Percentiles rank a stretch among this genome's conserved stretches.
Conservation (phyloP, 64 coral and sea anemone species). For the Actinia equina region DNA sequence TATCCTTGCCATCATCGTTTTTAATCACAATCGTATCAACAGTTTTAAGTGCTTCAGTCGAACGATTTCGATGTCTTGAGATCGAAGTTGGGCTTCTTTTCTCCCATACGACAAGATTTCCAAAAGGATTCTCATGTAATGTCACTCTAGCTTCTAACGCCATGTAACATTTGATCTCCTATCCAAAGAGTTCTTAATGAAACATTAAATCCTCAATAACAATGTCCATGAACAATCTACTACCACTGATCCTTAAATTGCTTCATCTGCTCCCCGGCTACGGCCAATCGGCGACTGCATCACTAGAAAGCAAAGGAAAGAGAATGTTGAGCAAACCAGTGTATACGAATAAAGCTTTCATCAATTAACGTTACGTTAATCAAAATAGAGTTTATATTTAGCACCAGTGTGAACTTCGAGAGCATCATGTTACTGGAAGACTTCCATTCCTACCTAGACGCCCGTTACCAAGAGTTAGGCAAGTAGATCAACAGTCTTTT, state of each 20-base stretch:
- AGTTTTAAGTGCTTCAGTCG: slow-evolving; percentile 47
- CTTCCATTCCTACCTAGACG: slow-evolving; percentile 11
- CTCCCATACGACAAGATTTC: slow-evolving; percentile 84
- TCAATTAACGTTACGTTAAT: slow-evolving; percentile 95
- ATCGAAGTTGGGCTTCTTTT: slow-evolving; percentile 59
- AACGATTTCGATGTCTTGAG: slow-evolving; percentile 79
- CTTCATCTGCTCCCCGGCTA: slow-evolving; percentile 54
- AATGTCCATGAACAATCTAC: not conserved
- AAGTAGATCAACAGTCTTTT: not conserved
- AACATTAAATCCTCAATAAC: slow-evolving; percentile 6
- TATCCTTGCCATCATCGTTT: slow-evolving; percentile 54
- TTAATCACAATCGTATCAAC: slow-evolving; percentile 72
- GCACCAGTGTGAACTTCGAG: slow-evolving; percentile 47
- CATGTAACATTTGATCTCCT: slow-evolving; percentile 88
- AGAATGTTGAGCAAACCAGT: slow-evolving; percentile 33
- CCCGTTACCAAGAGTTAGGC: not conserved
- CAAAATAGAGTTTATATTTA: slow-evolving; percentile 98
- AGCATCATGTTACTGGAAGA: slow-evolving; percentile 35
- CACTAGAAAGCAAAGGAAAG: slow-evolving; percentile 33
- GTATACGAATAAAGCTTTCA: slow-evolving; percentile 96
- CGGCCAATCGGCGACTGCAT: not conserved
- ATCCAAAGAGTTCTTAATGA: slow-evolving; percentile 40
- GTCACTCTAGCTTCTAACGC: slow-evolving; percentile 78
- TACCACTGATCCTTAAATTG: not conserved
- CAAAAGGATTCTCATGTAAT: slow-evolving; percentile 87